These are phyloP conservation scores for Petrocephalus zakoni DNA, from an alignment of 2,113 vertebrate species.

Conservation along the genomic window DNA sequence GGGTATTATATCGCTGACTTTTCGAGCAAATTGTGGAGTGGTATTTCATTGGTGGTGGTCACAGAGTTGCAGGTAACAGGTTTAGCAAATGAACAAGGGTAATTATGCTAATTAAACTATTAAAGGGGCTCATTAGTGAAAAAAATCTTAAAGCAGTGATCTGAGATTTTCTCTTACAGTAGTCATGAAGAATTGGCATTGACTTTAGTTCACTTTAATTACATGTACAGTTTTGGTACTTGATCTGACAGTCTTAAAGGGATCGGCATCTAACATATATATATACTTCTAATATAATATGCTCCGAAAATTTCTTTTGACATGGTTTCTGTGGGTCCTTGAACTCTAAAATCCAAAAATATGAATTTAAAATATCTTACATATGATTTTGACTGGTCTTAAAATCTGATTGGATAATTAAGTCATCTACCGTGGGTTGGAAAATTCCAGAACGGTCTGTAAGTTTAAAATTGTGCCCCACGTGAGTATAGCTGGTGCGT, in stretches of 20 bases:
- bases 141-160: not conserved
- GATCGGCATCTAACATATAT: not conserved
- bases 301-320: not conserved
- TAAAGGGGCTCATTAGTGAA: not conserved
- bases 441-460: not conserved
- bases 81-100: not conserved
- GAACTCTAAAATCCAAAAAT: not conserved
- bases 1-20: not conserved
- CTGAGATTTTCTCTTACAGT: not conserved
- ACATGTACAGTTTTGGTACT: constrained; percentile 30
- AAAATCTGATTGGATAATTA: not conserved
- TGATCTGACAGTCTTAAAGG: constrained; percentile 13
- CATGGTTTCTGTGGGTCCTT: not conserved
- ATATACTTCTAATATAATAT: not conserved
- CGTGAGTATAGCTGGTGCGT: not conserved
- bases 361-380: not conserved
- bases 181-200: not conserved
- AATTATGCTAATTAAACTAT: not conserved
- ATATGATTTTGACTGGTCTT: not conserved
- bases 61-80: not conserved
- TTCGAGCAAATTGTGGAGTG: not conserved
- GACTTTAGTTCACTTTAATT: not conserved
- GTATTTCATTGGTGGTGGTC: not conserved
- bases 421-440: not conserved
- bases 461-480: not conserved